A percentile compares a stretch with the other conserved stretches of the same genome.
Evolutionary conservation across 2,113 vertebrate genomes (phyloP).

Genomic region (Xenus cinereus): DNA sequence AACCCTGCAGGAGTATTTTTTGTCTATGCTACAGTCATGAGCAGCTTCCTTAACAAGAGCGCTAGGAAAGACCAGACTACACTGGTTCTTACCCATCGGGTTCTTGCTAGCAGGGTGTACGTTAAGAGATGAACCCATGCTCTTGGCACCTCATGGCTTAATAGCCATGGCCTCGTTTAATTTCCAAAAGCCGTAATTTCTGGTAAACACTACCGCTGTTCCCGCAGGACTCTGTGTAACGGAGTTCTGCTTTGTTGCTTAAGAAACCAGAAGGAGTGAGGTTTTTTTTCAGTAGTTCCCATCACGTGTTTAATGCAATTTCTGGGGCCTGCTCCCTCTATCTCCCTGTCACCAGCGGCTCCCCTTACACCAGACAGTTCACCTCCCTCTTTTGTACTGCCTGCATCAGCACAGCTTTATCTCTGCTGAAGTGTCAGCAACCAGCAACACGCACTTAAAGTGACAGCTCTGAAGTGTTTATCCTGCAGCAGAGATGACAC

Average conservation of each 20-base stretch:
- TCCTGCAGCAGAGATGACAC: too few species aligned
- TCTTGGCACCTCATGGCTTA: not conserved
- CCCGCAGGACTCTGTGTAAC: fast-evolving
- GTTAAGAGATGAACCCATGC: not conserved
- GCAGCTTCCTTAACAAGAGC: not conserved
- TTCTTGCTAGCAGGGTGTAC: not conserved
- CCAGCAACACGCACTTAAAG: fast-evolving
- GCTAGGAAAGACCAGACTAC: not conserved
- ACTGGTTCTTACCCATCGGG: fast-evolving
- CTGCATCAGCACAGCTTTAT: fast-evolving
- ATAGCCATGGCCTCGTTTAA: not conserved
- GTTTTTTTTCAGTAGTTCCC: not conserved
- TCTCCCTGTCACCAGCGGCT: too few species aligned
- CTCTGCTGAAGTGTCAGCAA: not conserved
- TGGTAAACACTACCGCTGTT: not conserved
- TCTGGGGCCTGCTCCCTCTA: not conserved
- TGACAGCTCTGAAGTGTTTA: not conserved
- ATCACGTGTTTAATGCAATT: fast-evolving
- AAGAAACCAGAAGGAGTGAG: not conserved
- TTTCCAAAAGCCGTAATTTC: not conserved
- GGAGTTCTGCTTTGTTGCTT: too few species aligned
- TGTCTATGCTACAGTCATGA: not conserved
- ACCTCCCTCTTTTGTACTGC: fast-evolving
- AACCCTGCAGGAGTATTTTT: not conserved
- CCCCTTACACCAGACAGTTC: not conserved